Percentiles rank a stretch among this genome's conserved stretches.
These are phyloP conservation scores for Oreonectes daqikongensis DNA, from an alignment of 2,797 vertebrate species.

Conservation along the genomic window DNA sequence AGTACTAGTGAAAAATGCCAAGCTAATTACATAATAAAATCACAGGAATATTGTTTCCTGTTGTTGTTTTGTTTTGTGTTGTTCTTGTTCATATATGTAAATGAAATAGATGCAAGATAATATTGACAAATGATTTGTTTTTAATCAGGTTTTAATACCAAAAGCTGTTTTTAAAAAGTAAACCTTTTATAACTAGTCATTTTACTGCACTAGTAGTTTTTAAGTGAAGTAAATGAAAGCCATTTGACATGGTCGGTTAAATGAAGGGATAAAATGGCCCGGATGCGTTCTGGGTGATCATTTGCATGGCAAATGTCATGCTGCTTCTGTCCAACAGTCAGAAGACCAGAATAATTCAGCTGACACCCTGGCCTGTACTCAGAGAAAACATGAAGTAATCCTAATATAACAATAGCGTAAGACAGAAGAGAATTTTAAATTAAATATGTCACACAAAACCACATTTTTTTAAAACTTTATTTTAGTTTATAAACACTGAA, in stretches of 20 bases:
- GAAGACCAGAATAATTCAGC: background rate
- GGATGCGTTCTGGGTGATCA: constrained; percentile 6
- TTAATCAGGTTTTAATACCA: background rate
- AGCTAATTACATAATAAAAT: no score
- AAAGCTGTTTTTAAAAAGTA: background rate
- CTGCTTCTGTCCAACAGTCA: constrained; percentile 19
- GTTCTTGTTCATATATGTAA: background rate
- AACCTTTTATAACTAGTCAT: background rate
- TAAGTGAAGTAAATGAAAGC: background rate
- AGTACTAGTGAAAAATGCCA: no score
- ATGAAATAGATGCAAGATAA: background rate
- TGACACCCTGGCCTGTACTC: background rate
- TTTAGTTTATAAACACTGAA: constrained; percentile 30
- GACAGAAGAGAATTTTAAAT: background rate
- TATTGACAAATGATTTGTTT: background rate
- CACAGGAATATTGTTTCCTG: background rate
- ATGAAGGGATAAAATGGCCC: constrained; percentile 9
- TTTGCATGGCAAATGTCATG: constrained; percentile 42
- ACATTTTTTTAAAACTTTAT: constrained; percentile 8
- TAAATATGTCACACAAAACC: background rate
- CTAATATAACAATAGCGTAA: background rate
- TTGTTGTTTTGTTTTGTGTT: background rate
- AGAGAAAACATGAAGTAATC: background rate
- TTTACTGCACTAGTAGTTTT: background rate
- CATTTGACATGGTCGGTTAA: constrained; percentile 27